These are phyloP conservation scores for Philereme transversata DNA, from an alignment of 2,888 invertebrate species.

Conservation along the genomic window DNA sequence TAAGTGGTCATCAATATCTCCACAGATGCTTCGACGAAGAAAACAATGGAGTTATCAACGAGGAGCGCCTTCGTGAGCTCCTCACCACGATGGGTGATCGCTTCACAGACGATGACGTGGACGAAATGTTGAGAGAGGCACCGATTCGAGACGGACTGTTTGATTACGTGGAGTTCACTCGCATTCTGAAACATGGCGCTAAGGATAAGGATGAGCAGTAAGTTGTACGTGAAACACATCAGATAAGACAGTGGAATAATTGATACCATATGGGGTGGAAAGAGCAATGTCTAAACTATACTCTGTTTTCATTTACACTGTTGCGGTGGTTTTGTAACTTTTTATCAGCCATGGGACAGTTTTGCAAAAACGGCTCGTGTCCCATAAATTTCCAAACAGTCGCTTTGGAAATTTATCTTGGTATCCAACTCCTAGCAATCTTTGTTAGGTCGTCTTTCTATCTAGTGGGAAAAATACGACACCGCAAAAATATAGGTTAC, in stretches of 20 bases:
- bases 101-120: conserved; percentile 98
- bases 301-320: too few relatives aligned
- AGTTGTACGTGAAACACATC: conserved; percentile 32
- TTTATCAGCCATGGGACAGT: too few relatives aligned
- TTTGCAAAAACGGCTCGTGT: too few relatives aligned
- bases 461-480: too few relatives aligned
- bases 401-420: too few relatives aligned
- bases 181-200: conserved; percentile 99
- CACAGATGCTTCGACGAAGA: conserved; percentile 98
- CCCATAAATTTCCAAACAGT: too few relatives aligned
- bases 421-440: too few relatives aligned
- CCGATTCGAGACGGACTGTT: conserved; percentile 97
- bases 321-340: too few relatives aligned
- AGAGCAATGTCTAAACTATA: too few relatives aligned
- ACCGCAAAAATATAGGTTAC: too few relatives aligned
- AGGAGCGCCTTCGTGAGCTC: conserved; percentile 97
- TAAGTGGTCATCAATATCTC: neutral
- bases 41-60: conserved; percentile 95
- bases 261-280: too few relatives aligned
- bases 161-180: conserved; percentile 99
- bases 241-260: neutral
- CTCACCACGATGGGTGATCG: conserved; percentile 99
- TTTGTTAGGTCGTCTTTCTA: too few relatives aligned
- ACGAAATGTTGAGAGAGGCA: conserved; percentile 99
- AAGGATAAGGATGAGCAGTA: conserved; percentile 98